Evolutionary conservation across 2,888 invertebrate genomes (phyloP).

Genomic region (Carterocephalus palaemon): DNA sequence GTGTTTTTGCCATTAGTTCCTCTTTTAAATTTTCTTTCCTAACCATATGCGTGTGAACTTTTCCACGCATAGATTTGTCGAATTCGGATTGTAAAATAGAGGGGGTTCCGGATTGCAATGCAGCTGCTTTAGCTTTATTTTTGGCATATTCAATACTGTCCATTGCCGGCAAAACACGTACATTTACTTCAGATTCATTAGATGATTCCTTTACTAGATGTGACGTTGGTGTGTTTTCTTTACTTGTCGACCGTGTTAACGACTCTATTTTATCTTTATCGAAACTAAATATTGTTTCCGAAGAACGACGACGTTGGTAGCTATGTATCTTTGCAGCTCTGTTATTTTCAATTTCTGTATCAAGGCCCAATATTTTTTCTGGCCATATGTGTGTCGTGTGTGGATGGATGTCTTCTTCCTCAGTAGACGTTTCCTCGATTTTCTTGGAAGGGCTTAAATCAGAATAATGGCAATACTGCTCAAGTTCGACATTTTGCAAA

Average conservation of each 20-base stretch:
- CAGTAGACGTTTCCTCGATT: slow-evolving; percentile 70
- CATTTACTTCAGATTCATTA: slow-evolving; percentile 73
- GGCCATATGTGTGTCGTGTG: slow-evolving; percentile 77
- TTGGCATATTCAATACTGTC: slow-evolving; percentile 78
- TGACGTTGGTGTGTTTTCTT: slow-evolving; percentile 52
- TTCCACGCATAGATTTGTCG: slow-evolving; percentile 75
- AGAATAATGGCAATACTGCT: slow-evolving; percentile 74
- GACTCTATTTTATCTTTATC: slow-evolving; percentile 87
- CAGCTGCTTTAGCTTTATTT: slow-evolving; percentile 72
- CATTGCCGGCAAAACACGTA: slow-evolving; percentile 73
- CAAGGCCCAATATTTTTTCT: slow-evolving; percentile 72
- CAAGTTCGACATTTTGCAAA: slow-evolving; percentile 84
- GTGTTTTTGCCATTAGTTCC: slow-evolving; percentile 82
- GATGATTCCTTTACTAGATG: slow-evolving; percentile 73
- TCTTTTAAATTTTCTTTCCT: slow-evolving; percentile 80
- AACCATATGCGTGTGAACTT: slow-evolving; percentile 61
- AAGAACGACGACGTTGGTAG: slow-evolving; percentile 82
- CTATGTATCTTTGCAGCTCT: slow-evolving; percentile 67
- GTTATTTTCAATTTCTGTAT: slow-evolving; percentile 71
- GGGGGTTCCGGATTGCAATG: slow-evolving; percentile 63
- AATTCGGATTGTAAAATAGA: slow-evolving; percentile 81
- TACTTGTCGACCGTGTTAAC: slow-evolving; percentile 78
- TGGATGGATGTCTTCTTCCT: slow-evolving; percentile 74
- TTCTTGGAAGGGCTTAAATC: slow-evolving; percentile 59
- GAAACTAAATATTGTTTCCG: slow-evolving; percentile 86